phyloP scores from a whole-genome alignment of 2,113 vertebrate species.

The Pygoscelis adeliae region DNA sequence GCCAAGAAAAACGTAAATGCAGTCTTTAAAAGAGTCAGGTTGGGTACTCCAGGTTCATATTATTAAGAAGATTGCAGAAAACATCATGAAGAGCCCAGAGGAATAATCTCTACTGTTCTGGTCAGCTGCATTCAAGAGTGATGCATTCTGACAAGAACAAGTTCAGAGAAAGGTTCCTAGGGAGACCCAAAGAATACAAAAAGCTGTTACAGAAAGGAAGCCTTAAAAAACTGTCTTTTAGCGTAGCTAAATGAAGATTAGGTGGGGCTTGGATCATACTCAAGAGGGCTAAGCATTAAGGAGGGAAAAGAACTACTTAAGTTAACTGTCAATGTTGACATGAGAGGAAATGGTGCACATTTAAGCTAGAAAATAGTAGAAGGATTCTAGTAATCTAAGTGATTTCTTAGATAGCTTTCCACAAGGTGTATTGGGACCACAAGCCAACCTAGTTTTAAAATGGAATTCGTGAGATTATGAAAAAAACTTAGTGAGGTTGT shows the following conservation, averaged over 20 bases:
- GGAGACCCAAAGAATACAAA: not conserved
- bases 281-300: not conserved
- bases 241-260: not conserved
- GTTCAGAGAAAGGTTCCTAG: not conserved
- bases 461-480: not conserved
- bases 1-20: not conserved
- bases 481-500: not conserved
- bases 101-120: not conserved
- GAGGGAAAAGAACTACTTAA: not conserved
- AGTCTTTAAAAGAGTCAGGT: not conserved
- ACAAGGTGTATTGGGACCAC: not conserved
- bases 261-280: not conserved
- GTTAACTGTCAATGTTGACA: not conserved
- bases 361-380: not conserved
- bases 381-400: not conserved
- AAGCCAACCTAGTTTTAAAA: not conserved
- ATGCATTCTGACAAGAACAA: not conserved
- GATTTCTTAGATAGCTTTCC: not conserved
- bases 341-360: not conserved
- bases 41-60: not conserved
- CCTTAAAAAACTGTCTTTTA: not conserved
- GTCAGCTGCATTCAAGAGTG: not conserved
- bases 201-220: not conserved
- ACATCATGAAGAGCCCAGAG: not conserved
- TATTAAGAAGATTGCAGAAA: not conserved